Base-by-base conservation (phyloP, 2,113 vertebrate genomes). In the Scopus umbretta region DNA sequence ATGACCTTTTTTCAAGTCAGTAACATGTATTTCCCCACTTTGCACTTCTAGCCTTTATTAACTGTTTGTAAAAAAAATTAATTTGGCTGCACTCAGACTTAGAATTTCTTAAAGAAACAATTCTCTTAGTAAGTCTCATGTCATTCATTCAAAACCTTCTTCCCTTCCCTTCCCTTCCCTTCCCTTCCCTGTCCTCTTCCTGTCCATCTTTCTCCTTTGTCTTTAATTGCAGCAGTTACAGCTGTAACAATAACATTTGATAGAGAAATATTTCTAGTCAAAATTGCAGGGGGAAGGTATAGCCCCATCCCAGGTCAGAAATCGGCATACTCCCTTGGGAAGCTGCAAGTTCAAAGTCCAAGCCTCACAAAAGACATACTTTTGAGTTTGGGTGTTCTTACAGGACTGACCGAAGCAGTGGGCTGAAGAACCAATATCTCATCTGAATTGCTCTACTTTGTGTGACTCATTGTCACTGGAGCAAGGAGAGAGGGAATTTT, bases 401-500 rank as follows among this genome's bases (percentile, higher is more conserved):
- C 18, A 68, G 32, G 40, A 27, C 52, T 75, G 38, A 81, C 19
- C 2, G 1, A 74, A 92, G 40, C 62, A 76, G 43, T 42, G 19
- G 22, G 11, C 30, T 86, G 78, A 90, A 86, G 36, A 94, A 49
- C 40, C 82, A 76, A 25, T 92, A 61, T 62, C 18, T 95, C 72
- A 85, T 78, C 63, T 43, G 50, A 90, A 79, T 55, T n/a, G 32
- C 79, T 90, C 66, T n/a, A 45, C 38, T 96, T 91, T 74, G 25
- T 89, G 9, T 29, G 84, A 67, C 11, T 90, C 75, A 71, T 75
- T 88, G 75, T 66, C 72, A 62, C 36, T 66, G 92, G 25, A 91
- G 29, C 59, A 92, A 93, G 75, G 49, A 94, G 47, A 86, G 36
- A 83, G 12, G n/a, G 59, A 94, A 89, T 91, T 94, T 97, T 92